Evolutionary conservation across 2,113 vertebrate genomes (phyloP), one percentile per base, ranked within the genome.

Genomic region (Turnix velox): DNA sequence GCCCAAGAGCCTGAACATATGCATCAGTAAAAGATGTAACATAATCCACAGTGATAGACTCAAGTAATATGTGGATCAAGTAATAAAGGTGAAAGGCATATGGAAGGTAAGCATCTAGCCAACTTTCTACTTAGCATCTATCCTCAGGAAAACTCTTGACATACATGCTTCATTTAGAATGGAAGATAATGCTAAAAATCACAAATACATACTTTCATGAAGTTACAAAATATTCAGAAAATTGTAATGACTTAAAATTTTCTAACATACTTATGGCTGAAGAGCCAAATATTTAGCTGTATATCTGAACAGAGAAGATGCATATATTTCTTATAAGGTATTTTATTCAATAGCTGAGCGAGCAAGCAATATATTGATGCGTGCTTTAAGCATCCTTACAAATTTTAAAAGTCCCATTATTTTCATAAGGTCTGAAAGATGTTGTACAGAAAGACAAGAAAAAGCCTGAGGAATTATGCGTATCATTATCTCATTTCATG

Each of bases 31-130:
- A 73, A 76, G 43, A 48, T 7, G 14, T 15, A 72, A 48, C 4
- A 90, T 13, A 14, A 55, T 42, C 49, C 14, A 35, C 4, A 77
- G 8, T 1, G 1, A 39, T 6, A 61, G 35, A 72, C 19, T 28
- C 42, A 25, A 73, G 30, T 13, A 57, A 55, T 0, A 0, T 35
- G n/a, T 40, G 20, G 43, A 42, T 73, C 25, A 7, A 28, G 25
- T 13, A 59, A 48, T 24, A n/a, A 1, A 86, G 51, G 20, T 11
- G 19, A 42, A 82, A 16, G 22, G 57, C 10, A 4, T 8, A 30
- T 3, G 15, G 33, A 30, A 45, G 73, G 33, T 25, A 58, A 63
- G 42, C 43, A 84, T 25, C 49, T 62, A 58, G 28, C 8, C 45
- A 72, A 48, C 22, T 25, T 66, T 87, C 27, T 65, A 52, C 37